These are phyloP conservation scores for Allobates femoralis DNA, from an alignment of 2,797 vertebrate species.

Conservation along the genomic window DNA sequence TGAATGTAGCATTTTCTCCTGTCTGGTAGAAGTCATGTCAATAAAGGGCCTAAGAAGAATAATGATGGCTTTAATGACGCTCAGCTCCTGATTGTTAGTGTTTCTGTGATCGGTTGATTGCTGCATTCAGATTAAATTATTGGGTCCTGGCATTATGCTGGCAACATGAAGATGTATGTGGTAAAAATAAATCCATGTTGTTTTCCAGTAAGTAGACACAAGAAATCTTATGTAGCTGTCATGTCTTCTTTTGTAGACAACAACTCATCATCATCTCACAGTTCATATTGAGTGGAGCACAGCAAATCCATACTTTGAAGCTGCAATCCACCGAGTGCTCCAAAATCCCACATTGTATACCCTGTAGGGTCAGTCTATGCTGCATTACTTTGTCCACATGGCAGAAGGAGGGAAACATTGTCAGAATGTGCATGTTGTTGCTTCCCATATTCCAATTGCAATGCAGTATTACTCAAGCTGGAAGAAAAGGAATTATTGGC, in stretches of 20 bases:
- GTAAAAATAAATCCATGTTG: slow-evolving; percentile 10
- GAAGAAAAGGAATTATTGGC: no score
- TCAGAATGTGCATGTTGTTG: no score
- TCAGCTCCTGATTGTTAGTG: slow-evolving; percentile 11
- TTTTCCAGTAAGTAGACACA: background rate
- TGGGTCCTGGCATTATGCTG: background rate
- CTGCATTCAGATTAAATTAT: slow-evolving; percentile 24
- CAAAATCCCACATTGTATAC: no score
- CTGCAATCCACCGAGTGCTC: background rate
- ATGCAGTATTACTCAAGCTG: no score
- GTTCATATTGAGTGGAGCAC: background rate
- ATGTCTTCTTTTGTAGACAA: background rate
- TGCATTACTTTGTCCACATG: background rate
- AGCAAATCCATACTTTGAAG: background rate
- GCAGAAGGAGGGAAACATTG: no score
- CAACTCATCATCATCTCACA: slow-evolving; percentile 1
- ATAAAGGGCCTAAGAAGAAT: background rate
- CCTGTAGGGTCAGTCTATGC: background rate
- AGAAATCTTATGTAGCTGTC: background rate
- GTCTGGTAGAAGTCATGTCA: slow-evolving; percentile 34
- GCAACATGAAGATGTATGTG: background rate
- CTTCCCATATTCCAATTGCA: no score
- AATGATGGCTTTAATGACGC: slow-evolving; percentile 22
- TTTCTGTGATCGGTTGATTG: slow-evolving; percentile 2
- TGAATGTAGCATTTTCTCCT: slow-evolving; percentile 17